These are phyloP conservation scores for Nematolebias whitei DNA, from an alignment of 2,113 vertebrate species.

Conservation along the genomic window DNA sequence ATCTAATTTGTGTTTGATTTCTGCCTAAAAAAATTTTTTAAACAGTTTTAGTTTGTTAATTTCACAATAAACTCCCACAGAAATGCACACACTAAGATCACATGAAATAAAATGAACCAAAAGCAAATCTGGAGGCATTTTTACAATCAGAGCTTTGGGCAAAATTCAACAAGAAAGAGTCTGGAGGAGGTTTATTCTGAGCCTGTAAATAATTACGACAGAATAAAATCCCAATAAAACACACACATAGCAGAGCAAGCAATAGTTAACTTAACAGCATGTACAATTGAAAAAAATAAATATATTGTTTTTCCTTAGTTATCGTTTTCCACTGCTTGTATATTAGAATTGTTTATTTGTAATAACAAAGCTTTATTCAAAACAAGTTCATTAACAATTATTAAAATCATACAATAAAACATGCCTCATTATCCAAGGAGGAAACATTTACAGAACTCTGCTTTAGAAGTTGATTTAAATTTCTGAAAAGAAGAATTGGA, in stretches of 20 bases:
- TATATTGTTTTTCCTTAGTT: no score
- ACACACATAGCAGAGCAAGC: slow-evolving; percentile 37
- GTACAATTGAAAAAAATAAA: slow-evolving; percentile 1
- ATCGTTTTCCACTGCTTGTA: no score
- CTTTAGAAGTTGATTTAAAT: no score
- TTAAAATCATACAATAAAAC: no score
- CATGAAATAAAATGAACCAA: slow-evolving; percentile 24
- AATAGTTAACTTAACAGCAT: slow-evolving; percentile 21
- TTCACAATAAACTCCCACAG: slow-evolving; percentile 2
- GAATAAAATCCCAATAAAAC: slow-evolving; percentile 61
- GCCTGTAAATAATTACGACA: slow-evolving; percentile 64
- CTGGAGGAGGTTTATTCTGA: slow-evolving; percentile 37
- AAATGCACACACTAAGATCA: slow-evolving; percentile 3
- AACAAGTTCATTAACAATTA: no score
- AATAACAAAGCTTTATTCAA: no score
- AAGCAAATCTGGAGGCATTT: slow-evolving; percentile 38
- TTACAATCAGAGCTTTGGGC: slow-evolving; percentile 46
- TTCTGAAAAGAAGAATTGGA: no score
- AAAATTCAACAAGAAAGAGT: slow-evolving; percentile 36
- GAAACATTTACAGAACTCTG: no score
- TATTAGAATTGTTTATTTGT: no score
- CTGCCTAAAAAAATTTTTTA: not conserved
- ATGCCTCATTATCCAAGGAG: no score
- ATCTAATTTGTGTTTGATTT: not conserved
- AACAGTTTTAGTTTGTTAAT: not conserved